Evolutionary conservation across 2,888 invertebrate genomes (phyloP).

Genomic region (Vannuccia rotundouncinata): DNA sequence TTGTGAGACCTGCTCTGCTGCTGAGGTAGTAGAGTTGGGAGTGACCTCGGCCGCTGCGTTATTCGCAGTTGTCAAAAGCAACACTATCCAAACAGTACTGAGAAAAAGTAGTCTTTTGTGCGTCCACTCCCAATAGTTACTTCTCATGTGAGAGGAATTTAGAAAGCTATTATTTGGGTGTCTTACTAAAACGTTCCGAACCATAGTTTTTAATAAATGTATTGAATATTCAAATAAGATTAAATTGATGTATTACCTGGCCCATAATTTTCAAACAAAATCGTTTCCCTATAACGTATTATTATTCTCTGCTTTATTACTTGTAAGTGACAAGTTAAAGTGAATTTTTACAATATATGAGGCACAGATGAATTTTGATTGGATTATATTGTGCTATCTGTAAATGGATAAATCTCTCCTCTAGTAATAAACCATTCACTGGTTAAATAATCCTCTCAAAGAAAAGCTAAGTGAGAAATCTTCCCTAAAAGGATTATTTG

Average conservation of each 20-base stretch:
- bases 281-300: too few species aligned
- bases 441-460: not conserved
- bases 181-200: not conserved
- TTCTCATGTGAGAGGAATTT: not conserved
- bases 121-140: not conserved
- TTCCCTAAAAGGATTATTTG: not conserved
- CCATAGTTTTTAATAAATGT: not conserved
- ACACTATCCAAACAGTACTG: not conserved
- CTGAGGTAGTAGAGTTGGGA: not conserved
- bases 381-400: not conserved
- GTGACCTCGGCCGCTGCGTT: not conserved
- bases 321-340: too few species aligned
- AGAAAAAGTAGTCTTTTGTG: not conserved
- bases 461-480: not conserved
- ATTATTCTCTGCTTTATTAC: too few species aligned
- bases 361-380: not conserved
- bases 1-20: not conserved
- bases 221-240: not conserved
- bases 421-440: not conserved
- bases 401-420: not conserved
- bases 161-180: not conserved
- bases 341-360: not conserved
- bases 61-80: not conserved
- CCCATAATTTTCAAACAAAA: too few species aligned
- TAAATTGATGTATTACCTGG: too few species aligned